Conservation (phyloP, 2,797 vertebrate species). For the Micromesistius poutassou region DNA sequence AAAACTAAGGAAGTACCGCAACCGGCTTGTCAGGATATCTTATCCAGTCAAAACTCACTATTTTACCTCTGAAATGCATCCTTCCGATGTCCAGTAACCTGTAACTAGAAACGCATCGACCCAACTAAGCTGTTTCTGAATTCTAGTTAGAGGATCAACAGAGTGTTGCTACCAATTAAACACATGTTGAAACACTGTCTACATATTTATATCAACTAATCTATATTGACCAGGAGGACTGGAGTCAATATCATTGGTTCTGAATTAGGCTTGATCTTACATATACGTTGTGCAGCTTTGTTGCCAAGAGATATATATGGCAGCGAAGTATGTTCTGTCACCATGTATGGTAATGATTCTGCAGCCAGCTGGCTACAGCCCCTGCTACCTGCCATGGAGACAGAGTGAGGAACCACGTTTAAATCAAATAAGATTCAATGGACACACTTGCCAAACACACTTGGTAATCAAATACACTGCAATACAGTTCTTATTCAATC, state of each 20-base stretch:
- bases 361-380: slow-evolving; percentile 2
- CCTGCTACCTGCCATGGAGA: background rate
- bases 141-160: background rate
- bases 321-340: slow-evolving; percentile 9
- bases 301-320: slow-evolving; percentile 12
- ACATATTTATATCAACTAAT: background rate
- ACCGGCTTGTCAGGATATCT: background rate
- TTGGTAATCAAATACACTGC: background rate
- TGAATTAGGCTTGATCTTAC: background rate
- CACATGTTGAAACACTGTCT: too few relatives aligned
- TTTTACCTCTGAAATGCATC: slow-evolving; percentile 14
- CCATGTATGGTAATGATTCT: slow-evolving; percentile 44
- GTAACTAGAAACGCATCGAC: background rate
- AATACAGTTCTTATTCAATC: background rate
- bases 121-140: background rate
- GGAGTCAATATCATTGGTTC: background rate
- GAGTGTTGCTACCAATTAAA: too few relatives aligned
- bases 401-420: background rate
- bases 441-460: background rate
- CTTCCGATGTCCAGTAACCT: background rate
- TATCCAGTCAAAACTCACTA: background rate
- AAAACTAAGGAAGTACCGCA: background rate
- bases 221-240: background rate
- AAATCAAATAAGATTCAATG: background rate
- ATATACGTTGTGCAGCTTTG: background rate